phyloP scores from a whole-genome alignment of 1,140 invertebrate genomes.

The Spodoptera frugiperda region DNA sequence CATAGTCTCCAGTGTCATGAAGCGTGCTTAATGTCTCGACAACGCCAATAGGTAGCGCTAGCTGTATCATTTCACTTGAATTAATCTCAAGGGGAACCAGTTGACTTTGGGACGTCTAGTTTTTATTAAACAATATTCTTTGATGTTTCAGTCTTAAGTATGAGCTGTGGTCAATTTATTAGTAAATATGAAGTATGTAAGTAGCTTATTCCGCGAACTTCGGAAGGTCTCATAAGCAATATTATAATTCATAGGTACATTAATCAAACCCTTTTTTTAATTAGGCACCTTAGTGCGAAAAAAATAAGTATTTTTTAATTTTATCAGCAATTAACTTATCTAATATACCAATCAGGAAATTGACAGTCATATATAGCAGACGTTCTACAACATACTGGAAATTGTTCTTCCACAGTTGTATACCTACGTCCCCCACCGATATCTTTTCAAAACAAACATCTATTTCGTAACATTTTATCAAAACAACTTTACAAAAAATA shows the following conservation, averaged over 20 bases:
- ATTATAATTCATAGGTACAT: too few species aligned
- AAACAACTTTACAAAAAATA: conserved; percentile 6
- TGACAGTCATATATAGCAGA: too few species aligned
- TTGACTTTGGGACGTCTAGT: background rate
- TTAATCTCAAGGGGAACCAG: conserved; percentile 5
- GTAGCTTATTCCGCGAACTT: too few species aligned
- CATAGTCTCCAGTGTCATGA: conserved; percentile 2
- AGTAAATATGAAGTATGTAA: background rate
- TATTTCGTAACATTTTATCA: background rate
- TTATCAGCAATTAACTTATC: too few species aligned
- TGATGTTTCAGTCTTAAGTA: background rate
- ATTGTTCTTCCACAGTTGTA: too few species aligned
- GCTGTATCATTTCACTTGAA: conserved; percentile 5
- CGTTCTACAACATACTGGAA: too few species aligned
- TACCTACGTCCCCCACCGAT: too few species aligned
- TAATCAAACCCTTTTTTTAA: too few species aligned
- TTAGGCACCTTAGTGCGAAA: too few species aligned
- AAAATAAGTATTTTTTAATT: too few species aligned
- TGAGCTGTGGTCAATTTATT: background rate
- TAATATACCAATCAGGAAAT: too few species aligned
- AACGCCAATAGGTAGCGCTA: conserved; percentile 36
- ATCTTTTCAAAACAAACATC: background rate
- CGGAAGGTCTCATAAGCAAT: too few species aligned
- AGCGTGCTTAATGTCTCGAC: conserved; percentile 1
- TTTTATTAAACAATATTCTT: conserved; percentile 1